Evolutionary conservation across 2,888 invertebrate genomes (phyloP).

Genomic region (Pantelozetes paolii): DNA sequence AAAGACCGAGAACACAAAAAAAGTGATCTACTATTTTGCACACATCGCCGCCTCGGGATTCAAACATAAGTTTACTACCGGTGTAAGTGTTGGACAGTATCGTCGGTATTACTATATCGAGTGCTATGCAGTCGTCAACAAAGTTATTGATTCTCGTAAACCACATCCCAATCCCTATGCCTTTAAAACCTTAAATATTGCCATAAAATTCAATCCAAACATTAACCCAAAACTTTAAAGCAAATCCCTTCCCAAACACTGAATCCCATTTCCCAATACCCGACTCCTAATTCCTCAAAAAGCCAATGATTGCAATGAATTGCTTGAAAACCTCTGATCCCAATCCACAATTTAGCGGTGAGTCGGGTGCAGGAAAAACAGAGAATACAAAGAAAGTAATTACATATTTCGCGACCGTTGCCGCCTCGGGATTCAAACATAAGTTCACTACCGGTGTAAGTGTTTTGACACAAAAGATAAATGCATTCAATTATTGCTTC

Average conservation of each 20-base stretch:
- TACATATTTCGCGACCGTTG: constrained; percentile 73
- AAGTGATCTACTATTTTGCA: constrained; percentile 61
- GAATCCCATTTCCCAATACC: background rate
- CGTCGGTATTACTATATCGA: background rate
- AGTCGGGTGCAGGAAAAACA: constrained; percentile 61
- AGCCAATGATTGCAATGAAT: background rate
- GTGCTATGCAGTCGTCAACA: background rate
- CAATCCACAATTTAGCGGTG: constrained; percentile 59
- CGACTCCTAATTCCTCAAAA: background rate
- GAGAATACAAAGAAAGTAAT: constrained; percentile 58
- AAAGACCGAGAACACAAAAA: constrained; percentile 60
- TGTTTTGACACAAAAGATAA: background rate
- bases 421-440: constrained; percentile 58
- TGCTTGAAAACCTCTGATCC: constrained; percentile 7
- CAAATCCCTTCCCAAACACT: background rate
- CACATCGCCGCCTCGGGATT: constrained; percentile 71
- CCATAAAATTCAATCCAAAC: background rate
- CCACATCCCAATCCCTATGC: background rate
- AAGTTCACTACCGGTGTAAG: constrained; percentile 41
- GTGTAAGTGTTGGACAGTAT: constrained; percentile 32
- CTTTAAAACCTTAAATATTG: background rate
- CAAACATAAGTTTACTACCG: constrained; percentile 39
- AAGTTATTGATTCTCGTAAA: background rate
- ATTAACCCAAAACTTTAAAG: background rate
- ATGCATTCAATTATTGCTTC: background rate